Evolutionary conservation across 2,797 vertebrate species (phyloP).

Genomic region (Phoxinus dragarum): DNA sequence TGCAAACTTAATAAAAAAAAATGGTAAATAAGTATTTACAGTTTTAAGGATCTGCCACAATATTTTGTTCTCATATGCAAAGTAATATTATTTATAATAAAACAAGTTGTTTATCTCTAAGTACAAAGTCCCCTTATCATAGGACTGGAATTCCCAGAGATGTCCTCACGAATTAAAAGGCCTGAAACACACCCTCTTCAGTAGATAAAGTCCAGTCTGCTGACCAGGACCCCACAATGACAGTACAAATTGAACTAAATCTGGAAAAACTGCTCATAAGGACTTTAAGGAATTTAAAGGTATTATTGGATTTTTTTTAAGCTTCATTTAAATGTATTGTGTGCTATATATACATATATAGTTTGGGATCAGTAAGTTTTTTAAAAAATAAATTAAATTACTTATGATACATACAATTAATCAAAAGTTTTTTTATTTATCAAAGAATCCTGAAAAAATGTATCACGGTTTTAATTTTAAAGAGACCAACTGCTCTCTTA

Average conservation of each 20-base stretch:
- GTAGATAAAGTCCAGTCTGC: neutral
- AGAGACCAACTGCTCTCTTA: too few relatives aligned
- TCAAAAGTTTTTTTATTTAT: too few relatives aligned
- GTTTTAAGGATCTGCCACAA: neutral
- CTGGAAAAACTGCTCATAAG: neutral
- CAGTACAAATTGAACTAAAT: neutral
- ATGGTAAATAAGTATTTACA: neutral
- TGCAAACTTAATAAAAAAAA: slow-evolving; percentile 20
- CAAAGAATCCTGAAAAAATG: too few relatives aligned
- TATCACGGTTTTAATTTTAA: too few relatives aligned
- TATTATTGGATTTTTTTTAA: neutral
- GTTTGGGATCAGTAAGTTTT: too few relatives aligned
- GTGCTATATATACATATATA: too few relatives aligned
- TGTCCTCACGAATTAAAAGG: neutral
- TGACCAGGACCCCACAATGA: too few relatives aligned
- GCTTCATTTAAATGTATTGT: neutral
- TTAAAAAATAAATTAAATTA: too few relatives aligned
- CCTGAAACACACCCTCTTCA: neutral
- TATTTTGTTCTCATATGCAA: neutral
- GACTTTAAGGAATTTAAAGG: neutral
- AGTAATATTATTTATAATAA: neutral
- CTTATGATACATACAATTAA: too few relatives aligned
- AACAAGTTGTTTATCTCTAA: neutral
- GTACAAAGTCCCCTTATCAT: neutral
- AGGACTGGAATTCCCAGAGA: neutral